Evolutionary conservation across 2,797 vertebrate genomes (phyloP), one percentile per base, ranked within the genome.

Genomic region (Phalanger gymnotis): DNA sequence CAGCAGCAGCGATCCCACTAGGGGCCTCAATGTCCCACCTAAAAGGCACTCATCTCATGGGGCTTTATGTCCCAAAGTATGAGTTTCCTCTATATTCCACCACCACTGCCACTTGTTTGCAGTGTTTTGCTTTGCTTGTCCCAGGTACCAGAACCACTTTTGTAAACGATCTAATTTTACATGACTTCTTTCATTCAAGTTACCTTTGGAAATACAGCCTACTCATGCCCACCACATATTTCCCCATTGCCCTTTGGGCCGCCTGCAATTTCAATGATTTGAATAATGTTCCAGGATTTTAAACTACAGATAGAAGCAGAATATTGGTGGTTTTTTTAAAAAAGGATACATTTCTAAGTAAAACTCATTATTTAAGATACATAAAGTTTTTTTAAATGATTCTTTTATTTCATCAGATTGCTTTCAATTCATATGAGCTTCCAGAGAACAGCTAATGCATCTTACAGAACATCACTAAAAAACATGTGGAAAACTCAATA

Each of bases 351-450:
- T 87, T 87, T 87, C 40, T 51, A 87, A 47, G 73, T 87, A 87
- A 47, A 47, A 87, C 22, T 9, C 66, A 57, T 27, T 57, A 53
- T 91, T 93, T 58, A 52, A 92, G 73, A 58, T 66, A 95, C 9
- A 57, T 73, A 6, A 16, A n/a, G 34, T 66, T n/a, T 81, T 40
- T 61, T 73, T 81, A 51, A 27, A 89, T 31, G 40, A 54, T 93
- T 13, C 16, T 55, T 58, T 22, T 93, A 30, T 27, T 81, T 16
- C 54, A 54, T 92, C 13, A 5, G 13, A 57, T 47, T 52, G 6
- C 90, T 94, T 94, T 94, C 73, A 73, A 92, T 54, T 53, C 54
- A 73, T 7, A 53, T 54, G 47, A 87, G 52, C 91, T 96, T 94
- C 81, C 93, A 90, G 54, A 94, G 53, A 54, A 4, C 34, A 61